Evolutionary conservation across 2,888 invertebrate species (phyloP), one percentile per base, ranked within the genome.

Genomic region (Ophioninae sp.): DNA sequence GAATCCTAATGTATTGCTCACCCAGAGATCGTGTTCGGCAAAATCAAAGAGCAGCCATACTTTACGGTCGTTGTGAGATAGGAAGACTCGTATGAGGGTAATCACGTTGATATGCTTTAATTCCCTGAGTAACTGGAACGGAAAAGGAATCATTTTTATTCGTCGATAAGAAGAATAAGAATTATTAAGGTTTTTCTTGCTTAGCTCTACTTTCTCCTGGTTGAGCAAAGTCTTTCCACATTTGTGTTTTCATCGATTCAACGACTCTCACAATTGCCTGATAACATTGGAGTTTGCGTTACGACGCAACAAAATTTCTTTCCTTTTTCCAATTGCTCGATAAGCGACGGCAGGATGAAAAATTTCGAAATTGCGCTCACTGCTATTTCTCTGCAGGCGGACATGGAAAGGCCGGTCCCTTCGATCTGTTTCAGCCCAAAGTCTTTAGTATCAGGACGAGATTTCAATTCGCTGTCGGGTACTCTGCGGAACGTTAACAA

Each of bases 371-470:
- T 22, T 58, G 63, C 79, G 85, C 96, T 95, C 94, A 98, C 97
- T 78, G 99, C 99, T 87, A 99, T 99, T 95, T 99, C 99, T 91
- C 99, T 95, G 92, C 99, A 99, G 17, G 99, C 99, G 37, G 99
- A 99, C 99, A 99, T 99, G 0, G 99, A 99, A 37, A 99, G 95
- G 0, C 99, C 99, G 59, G 98, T 98, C 10, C 99, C 99, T 94
- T 99, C 99, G 76, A 99, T 99, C 94, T 99, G 98, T 93, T 99
- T 99, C 77, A 99, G 94, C 0, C 99, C 99, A 94, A 99, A 99
- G 93, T 99, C 99, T 93, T 97, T 96, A 22, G 96, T 96, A 92
- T 98, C 97, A 1, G 96, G 93, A 58, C 94, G 88, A 82, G 93
- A 92, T 85, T 93, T 93, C 73, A 93, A 88, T 88, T 93, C 93